Conservation (phyloP, 2,113 vertebrate species). For the Prochilodus magdalenae region DNA sequence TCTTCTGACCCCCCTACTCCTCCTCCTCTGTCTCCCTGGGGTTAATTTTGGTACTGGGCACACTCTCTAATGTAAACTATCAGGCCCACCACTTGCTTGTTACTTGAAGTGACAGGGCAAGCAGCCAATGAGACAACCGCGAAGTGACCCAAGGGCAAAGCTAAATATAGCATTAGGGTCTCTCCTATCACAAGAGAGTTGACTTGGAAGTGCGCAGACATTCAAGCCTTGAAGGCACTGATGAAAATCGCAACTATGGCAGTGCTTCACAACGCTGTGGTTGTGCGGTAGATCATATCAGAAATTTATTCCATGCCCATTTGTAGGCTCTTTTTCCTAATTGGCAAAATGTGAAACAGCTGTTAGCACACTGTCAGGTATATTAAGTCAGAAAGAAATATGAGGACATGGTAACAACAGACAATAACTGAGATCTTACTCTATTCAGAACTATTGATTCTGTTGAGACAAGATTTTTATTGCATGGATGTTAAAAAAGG, state of each 20-base stretch:
- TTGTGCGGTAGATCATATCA: constrained; percentile 13
- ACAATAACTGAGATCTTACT: background rate
- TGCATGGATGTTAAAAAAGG: background rate
- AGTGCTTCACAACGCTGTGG: constrained; percentile 1
- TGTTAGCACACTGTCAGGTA: background rate
- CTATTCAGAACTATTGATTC: background rate
- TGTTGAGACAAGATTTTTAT: background rate
- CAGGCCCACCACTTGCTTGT: constrained; percentile 54
- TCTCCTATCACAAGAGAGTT: constrained; percentile 70
- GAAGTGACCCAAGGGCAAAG: constrained; percentile 22
- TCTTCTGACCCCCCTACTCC: constrained; percentile 28
- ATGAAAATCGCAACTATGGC: constrained; percentile 35
- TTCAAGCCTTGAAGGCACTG: constrained; percentile 59
- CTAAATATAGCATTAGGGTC: constrained; percentile 73
- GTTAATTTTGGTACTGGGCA: constrained; percentile 73
- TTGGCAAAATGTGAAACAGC: constrained; percentile 14
- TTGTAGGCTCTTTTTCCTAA: background rate
- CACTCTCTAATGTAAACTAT: constrained; percentile 70
- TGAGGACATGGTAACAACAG: background rate
- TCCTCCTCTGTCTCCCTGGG: constrained; percentile 8
- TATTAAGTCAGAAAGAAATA: background rate
- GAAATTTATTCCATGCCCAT: constrained; percentile 16
- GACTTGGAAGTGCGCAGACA: constrained; percentile 66
- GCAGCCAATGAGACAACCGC: constrained; percentile 68
- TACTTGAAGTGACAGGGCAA: constrained; percentile 66